Conservation (phyloP, 2,797 vertebrate genomes). For the Takifugu rubripes region DNA sequence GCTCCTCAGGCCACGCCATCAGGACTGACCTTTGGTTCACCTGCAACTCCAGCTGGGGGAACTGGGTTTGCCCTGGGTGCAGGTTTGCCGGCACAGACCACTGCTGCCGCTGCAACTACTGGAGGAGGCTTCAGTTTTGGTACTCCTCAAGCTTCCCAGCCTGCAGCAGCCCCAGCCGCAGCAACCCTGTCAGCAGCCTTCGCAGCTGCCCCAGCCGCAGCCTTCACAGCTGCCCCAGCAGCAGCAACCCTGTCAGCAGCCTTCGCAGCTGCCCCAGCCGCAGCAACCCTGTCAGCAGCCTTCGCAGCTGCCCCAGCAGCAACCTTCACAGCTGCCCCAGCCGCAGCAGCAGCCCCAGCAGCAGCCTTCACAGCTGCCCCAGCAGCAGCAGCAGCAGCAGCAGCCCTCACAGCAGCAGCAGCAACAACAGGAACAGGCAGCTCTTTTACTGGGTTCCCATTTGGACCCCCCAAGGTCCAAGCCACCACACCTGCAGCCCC, state of each 20-base stretch:
- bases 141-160: neutral
- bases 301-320: too few relatives aligned
- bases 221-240: too few relatives aligned
- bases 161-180: neutral
- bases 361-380: too few relatives aligned
- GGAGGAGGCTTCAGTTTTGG: neutral
- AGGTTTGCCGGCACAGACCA: slow-evolving; percentile 47
- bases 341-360: too few relatives aligned
- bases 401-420: neutral
- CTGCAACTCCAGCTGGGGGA: slow-evolving; percentile 54
- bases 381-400: too few relatives aligned
- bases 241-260: too few relatives aligned
- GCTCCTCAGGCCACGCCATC: slow-evolving; percentile 62
- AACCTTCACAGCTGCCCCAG: too few relatives aligned
- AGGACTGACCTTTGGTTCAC: slow-evolving; percentile 67
- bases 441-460: slow-evolving; percentile 63
- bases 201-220: too few relatives aligned
- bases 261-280: neutral
- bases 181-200: neutral
- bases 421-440: slow-evolving; percentile 23
- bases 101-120: slow-evolving; percentile 9
- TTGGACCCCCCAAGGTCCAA: slow-evolving; percentile 71
- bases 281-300: neutral
- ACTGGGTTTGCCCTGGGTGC: slow-evolving; percentile 69
- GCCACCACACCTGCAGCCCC: slow-evolving; percentile 49